These are phyloP conservation scores for Cryptus viduatorius DNA, from an alignment of 2,888 invertebrate genomes.

Conservation along the genomic window DNA sequence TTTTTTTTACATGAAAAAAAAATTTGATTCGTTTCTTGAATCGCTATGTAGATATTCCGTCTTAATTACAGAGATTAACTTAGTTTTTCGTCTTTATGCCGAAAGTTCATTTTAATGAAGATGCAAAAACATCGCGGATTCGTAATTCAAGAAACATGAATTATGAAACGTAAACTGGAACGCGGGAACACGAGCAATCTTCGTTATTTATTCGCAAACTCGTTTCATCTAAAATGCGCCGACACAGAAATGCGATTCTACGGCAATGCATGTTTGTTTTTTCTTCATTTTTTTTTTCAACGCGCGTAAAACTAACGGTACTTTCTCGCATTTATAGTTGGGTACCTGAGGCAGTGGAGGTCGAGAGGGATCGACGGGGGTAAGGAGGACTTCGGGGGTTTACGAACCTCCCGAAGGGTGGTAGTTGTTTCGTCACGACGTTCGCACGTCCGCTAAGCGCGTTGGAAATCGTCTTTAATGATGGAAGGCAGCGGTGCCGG, in stretches of 20 bases:
- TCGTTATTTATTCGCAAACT: too few relatives aligned
- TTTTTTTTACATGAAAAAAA: too few relatives aligned
- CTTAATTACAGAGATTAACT: too few relatives aligned
- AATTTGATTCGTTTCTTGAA: too few relatives aligned
- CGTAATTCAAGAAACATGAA: too few relatives aligned
- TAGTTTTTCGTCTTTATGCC: too few relatives aligned
- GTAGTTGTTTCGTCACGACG: conserved; percentile 16
- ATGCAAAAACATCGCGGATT: too few relatives aligned
- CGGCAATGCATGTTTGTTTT: neutral
- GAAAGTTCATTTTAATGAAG: too few relatives aligned
- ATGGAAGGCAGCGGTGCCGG: conserved; percentile 83
- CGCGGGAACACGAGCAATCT: too few relatives aligned
- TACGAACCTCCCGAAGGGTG: conserved; percentile 10
- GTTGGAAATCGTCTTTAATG: conserved; percentile 14
- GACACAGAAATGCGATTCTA: neutral
- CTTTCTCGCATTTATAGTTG: conserved; percentile 1
- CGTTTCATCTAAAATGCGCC: neutral
- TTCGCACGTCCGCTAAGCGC: neutral
- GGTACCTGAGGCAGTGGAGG: conserved; percentile 7
- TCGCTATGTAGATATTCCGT: too few relatives aligned
- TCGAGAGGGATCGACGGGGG: neutral
- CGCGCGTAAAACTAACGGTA: conserved; percentile 2
- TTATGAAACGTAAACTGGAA: too few relatives aligned
- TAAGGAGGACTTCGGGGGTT: conserved; percentile 12
- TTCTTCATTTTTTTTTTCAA: neutral